Conservation (phyloP, 2,797 vertebrate genomes). For the Naso thynnoides region DNA sequence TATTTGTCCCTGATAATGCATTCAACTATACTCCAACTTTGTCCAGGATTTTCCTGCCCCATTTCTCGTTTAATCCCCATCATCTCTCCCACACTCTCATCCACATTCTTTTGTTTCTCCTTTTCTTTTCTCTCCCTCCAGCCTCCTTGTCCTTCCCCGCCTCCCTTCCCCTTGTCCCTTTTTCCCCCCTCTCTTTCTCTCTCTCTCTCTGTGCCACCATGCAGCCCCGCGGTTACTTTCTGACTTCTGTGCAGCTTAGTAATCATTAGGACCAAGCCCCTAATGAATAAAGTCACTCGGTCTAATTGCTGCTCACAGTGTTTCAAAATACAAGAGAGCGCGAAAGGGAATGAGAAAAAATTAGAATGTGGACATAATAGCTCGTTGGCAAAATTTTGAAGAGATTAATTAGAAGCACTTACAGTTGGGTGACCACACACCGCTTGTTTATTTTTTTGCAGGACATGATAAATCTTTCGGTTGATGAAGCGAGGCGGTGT, state of each 20-base stretch:
- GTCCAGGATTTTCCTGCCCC: constrained; percentile 57
- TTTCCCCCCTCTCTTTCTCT: background rate
- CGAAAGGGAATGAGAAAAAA: constrained; percentile 55
- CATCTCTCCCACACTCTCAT: constrained; percentile 68
- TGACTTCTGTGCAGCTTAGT: constrained; percentile 83
- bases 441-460: constrained; percentile 74
- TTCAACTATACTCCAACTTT: constrained; percentile 48
- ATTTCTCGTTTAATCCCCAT: constrained; percentile 66
- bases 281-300: constrained; percentile 86
- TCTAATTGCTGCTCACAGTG: constrained; percentile 84
- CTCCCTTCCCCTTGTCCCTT: constrained; percentile 18
- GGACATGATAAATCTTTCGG: constrained; percentile 75
- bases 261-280: constrained; percentile 80
- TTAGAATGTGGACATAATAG: constrained; percentile 63
- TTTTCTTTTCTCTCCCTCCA: constrained; percentile 53
- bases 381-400: constrained; percentile 78
- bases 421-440: constrained; percentile 71
- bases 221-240: constrained; percentile 73
- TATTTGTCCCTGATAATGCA: constrained; percentile 40
- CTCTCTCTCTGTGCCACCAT: constrained; percentile 44
- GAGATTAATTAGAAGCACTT: constrained; percentile 80
- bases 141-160: constrained; percentile 45
- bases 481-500: constrained; percentile 61
- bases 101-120: constrained; percentile 50
- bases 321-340: constrained; percentile 76